Base-by-base conservation (phyloP, 2,113 vertebrate genomes). In the Ceyx margarethae region DNA sequence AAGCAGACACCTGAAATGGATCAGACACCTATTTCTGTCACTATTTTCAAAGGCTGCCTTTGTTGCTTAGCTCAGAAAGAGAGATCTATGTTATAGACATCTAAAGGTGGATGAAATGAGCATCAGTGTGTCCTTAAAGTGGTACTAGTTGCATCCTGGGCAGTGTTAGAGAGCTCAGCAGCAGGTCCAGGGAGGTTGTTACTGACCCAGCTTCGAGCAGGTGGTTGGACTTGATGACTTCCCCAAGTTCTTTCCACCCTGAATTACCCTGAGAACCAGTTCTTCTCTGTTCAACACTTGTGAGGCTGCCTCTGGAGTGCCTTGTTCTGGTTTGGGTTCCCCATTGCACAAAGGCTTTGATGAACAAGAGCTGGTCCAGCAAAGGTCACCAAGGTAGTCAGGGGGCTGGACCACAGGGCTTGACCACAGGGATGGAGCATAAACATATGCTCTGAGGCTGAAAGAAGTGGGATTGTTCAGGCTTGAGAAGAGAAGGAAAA, bases 21-120 rank as follows among this genome's bases (percentile, higher is more conserved):
- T 91, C 83, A 91, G 68, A 45, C 56, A 71, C 56, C 51, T 80
- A 28, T 83, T 96, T 93, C 72, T 77, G 80, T 58, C 46, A 11
- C 50, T 88, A 37, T 90, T 84, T 93, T 78, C 76, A 90, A 76
- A 94, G 76, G 43, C 35, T 88, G 64, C 46, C 64, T 83, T 81
- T 48, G 72, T 5, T 65, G 22, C 46, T n/a, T 69, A 5, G 33
- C 43, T 95, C 46, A 67, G 72, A 74, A 60, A 46, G 58, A 37
- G 68, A 57, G 7, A 37, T 37, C 37, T 65, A 3, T 31, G 5
- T 40, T 60, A n/a, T 3, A 79, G 67, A 26, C 25, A 20, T 62
- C 76, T 66, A 21, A 65, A 33, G 50, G 23, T 58, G 56, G 46
- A 11, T 23, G 50, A 78, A 57, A 50, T 45, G 56, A 50, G 28